phyloP scores from a whole-genome alignment of 2,797 vertebrate genomes.

The Botia almorhae region DNA sequence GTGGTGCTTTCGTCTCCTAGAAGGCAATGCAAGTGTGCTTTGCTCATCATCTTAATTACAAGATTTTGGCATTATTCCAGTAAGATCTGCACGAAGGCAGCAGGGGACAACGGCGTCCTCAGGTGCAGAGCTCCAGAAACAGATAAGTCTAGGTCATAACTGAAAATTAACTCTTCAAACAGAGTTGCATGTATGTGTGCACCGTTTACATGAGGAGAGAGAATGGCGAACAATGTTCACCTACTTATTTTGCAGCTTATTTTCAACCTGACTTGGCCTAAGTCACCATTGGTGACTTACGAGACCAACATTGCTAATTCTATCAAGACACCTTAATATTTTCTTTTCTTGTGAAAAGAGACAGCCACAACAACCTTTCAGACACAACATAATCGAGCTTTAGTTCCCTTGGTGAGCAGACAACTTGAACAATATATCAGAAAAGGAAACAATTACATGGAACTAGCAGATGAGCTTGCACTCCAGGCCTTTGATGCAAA shows the following conservation, averaged over 20 bases:
- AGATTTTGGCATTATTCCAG: conserved; percentile 66
- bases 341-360: conserved; percentile 20
- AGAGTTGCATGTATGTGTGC: conserved; percentile 69
- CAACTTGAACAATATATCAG: conserved; percentile 29
- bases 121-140: conserved; percentile 72
- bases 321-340: background rate
- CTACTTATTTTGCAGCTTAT: background rate
- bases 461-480: conserved; percentile 20
- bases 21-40: conserved; percentile 67
- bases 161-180: conserved; percentile 56
- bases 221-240: background rate
- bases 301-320: conserved; percentile 4
- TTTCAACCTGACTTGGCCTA: conserved; percentile 17
- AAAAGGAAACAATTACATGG: conserved; percentile 33
- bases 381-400: conserved; percentile 23
- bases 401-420: conserved; percentile 12
- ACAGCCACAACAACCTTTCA: background rate
- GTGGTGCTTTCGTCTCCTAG: conserved; percentile 67
- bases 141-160: conserved; percentile 50
- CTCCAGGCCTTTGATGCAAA: conserved; percentile 55
- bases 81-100: conserved; percentile 64
- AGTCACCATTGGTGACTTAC: background rate
- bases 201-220: conserved; percentile 70
- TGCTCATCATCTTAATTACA: conserved; percentile 80
- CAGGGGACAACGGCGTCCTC: conserved; percentile 66